These are phyloP conservation scores for Todiramphus chloris DNA, from an alignment of 2,113 vertebrate genomes.

Conservation along the genomic window DNA sequence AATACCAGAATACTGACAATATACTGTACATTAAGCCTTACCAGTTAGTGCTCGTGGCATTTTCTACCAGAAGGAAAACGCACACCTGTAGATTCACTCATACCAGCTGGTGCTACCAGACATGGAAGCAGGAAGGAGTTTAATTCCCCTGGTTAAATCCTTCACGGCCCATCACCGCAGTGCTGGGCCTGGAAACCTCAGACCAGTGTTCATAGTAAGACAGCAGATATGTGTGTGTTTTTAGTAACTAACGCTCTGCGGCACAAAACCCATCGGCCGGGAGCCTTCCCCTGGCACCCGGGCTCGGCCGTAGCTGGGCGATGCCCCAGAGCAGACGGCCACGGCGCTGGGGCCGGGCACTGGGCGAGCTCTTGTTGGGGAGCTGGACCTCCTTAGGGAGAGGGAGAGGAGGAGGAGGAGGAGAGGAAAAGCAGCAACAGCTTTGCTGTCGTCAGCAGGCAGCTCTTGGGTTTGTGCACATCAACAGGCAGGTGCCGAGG, in stretches of 20 bases:
- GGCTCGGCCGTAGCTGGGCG: slow-evolving; percentile 15
- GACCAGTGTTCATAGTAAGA: slow-evolving; percentile 69
- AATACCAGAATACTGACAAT: slow-evolving; percentile 94
- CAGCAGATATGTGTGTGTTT: slow-evolving; percentile 50
- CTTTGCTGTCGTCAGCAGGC: slow-evolving; percentile 3
- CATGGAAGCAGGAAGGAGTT: slow-evolving; percentile 59
- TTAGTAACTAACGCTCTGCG: slow-evolving; percentile 33
- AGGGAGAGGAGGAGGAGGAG: background rate
- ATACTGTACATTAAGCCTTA: slow-evolving; percentile 91
- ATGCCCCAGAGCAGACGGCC: slow-evolving; percentile 25
- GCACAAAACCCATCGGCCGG: background rate
- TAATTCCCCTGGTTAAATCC: slow-evolving; percentile 48
- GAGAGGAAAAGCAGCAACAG: slow-evolving; percentile 41
- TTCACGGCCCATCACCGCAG: slow-evolving; percentile 60
- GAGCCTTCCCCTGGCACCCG: background rate
- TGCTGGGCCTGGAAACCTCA: slow-evolving; percentile 66
- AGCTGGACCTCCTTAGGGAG: slow-evolving; percentile 5
- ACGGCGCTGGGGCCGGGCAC: slow-evolving; percentile 46
- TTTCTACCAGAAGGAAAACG: slow-evolving; percentile 76
- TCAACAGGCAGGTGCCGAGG: background rate
- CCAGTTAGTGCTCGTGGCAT: slow-evolving; percentile 77
- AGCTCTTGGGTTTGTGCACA: background rate
- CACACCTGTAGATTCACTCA: slow-evolving; percentile 78
- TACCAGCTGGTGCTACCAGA: slow-evolving; percentile 72
- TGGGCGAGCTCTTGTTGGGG: slow-evolving; percentile 47